Conservation (phyloP, 2,888 invertebrate species). For the Tinea pellionella region DNA sequence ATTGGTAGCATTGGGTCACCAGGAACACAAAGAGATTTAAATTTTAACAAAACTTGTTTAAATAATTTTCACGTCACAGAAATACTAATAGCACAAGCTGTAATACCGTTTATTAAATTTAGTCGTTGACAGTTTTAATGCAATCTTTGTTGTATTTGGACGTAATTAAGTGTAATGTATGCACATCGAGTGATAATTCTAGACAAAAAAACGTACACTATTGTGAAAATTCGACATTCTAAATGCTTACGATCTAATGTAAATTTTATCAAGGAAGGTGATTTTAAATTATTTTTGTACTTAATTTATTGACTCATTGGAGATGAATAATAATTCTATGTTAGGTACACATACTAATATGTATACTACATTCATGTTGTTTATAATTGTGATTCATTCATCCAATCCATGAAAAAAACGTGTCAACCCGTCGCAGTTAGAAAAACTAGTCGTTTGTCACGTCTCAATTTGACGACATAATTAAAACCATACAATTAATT, state of each 20-base stretch:
- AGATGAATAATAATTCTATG: too few species aligned
- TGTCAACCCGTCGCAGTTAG: neutral
- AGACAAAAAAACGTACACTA: constrained; percentile 41
- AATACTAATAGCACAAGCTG: neutral
- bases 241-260: constrained; percentile 31
- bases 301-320: neutral
- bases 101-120: neutral
- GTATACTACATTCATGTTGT: too few species aligned
- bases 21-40: neutral
- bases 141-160: neutral
- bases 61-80: constrained; percentile 7
- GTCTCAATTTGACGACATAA: neutral
- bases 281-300: neutral
- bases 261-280: constrained; percentile 32
- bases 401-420: neutral
- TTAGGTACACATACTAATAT: too few species aligned
- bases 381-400: neutral
- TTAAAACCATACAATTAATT: neutral
- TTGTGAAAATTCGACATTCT: constrained; percentile 49
- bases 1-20: neutral
- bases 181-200: constrained; percentile 40
- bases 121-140: constrained; percentile 1
- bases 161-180: constrained; percentile 31
- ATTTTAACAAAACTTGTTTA: neutral
- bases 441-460: neutral